Base-by-base conservation (phyloP, 1,140 invertebrate species). In the Gonioctena quinquepunctata region DNA sequence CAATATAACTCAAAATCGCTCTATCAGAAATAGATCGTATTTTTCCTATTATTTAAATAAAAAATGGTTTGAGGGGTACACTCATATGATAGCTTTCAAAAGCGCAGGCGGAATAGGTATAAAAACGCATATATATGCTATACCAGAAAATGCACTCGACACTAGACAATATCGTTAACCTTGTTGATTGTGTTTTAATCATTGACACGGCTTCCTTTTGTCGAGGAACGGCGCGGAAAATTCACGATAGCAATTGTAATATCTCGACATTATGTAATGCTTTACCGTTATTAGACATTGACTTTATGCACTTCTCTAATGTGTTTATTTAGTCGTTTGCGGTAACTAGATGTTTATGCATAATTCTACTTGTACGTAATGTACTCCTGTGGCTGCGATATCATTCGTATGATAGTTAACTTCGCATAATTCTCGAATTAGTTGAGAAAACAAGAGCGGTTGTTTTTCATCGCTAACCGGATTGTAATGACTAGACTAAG, bases 201-300 rank as follows among this genome's bases (percentile, higher is more conserved):
- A 42, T 13, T 42, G 16, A 42, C 11, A 1, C 33, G 13, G 33
- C 33, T n/a, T 42, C 33, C 33, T 42, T 42, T 42, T 42, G 16
- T 42, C 16, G 11, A 42, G 33, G 33, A 13, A 42, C 11, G 33
- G 33, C 16, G 11, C 3, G 33, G 13, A 8, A 42, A 42, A n/a
- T 42, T 2, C 16, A 42, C 16, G 33, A 42, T 42, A 4, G 33
- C 16, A 42, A 42, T 42, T 42, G 33, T 42, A 42, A 13, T 42
- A 42, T 42, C 33, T n/a, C 11, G 11, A 56, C 13, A 56, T 56
- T 23, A 56, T 23, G 19, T 56, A 56, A 56, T 23, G 52, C n/a
- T 21, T 56, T 56, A 56, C 52, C 19, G 52, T 56, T 56, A 56
- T 56, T 56, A 56, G 52, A 56, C 52, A 56, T 56, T 56, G 52